A percentile compares a stretch with the other conserved stretches of the same genome.
Evolutionary conservation across 2,888 invertebrate species (phyloP).

Genomic region (Drosophila recens): DNA sequence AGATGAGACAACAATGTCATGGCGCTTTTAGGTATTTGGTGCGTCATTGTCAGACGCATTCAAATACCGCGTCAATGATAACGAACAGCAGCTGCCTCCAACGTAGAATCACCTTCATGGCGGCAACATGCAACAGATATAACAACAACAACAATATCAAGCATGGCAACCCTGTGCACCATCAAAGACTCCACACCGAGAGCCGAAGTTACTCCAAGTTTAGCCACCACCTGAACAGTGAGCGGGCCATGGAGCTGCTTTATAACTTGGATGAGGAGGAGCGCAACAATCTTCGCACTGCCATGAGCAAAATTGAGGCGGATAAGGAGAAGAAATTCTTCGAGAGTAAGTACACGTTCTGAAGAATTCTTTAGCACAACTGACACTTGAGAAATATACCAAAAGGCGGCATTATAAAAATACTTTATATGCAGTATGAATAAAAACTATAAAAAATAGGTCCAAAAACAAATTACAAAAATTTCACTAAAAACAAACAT

Average conservation of each 20-base stretch:
- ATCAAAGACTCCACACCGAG: neutral
- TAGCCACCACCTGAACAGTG: conserved; percentile 85
- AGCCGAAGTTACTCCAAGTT: conserved; percentile 64
- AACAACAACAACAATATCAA: conserved; percentile 1
- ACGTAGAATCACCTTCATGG: conserved; percentile 26
- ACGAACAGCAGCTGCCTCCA: conserved; percentile 5
- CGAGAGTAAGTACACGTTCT: conserved; percentile 88
- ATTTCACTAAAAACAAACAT: too few relatives aligned
- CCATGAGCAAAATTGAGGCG: conserved; percentile 91
- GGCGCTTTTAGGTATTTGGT: conserved; percentile 42
- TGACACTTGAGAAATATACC: neutral
- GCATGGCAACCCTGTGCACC: neutral
- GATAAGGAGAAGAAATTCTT: conserved; percentile 91
- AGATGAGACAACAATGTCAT: conserved; percentile 51
- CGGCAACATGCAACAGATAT: conserved; percentile 14
- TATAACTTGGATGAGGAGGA: conserved; percentile 91
- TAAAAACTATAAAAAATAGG: too few relatives aligned
- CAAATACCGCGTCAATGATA: conserved; percentile 9
- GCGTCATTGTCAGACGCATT: conserved; percentile 39
- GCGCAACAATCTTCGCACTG: conserved; percentile 88
- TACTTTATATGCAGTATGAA: too few relatives aligned
- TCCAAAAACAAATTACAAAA: too few relatives aligned
- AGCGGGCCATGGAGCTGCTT: conserved; percentile 91
- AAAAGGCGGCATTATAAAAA: neutral
- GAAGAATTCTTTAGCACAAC: neutral